Evolutionary conservation across 1,140 invertebrate genomes (phyloP).

Genomic region (Cyclargus thomasi): DNA sequence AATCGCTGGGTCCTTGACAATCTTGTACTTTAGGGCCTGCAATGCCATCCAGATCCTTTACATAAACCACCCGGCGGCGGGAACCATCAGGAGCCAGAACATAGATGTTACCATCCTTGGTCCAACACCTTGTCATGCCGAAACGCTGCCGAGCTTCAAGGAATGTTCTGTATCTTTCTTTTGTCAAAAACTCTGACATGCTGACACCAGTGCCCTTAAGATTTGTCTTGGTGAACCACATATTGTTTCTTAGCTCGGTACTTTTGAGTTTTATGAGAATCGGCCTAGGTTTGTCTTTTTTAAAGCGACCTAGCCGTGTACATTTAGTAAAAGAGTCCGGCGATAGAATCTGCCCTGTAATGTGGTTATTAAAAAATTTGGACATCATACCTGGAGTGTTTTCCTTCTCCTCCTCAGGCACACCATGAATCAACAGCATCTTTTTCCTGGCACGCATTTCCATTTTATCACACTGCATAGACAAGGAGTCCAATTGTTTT

Average conservation of each 20-base stretch:
- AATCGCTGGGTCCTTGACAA: neutral
- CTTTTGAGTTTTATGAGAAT: constrained; percentile 6
- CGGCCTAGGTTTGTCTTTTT: constrained; percentile 14
- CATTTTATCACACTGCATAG: too few species aligned
- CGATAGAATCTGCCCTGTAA: neutral
- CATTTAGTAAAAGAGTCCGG: too few species aligned
- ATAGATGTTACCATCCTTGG: too few species aligned
- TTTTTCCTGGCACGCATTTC: too few species aligned
- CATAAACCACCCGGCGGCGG: neutral
- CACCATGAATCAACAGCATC: too few species aligned
- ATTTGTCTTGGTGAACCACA: constrained; percentile 15
- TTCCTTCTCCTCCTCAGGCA: neutral
- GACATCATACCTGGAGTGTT: neutral
- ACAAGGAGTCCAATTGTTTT: too few species aligned
- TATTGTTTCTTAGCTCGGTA: neutral
- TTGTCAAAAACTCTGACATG: constrained; percentile 19
- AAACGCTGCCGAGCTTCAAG: constrained; percentile 17
- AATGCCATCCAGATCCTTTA: neutral
- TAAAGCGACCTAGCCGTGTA: neutral
- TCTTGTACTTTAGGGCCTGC: too few species aligned
- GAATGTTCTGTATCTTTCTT: constrained; percentile 14
- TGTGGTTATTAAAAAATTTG: too few species aligned
- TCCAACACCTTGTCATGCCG: too few species aligned
- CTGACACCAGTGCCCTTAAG: constrained; percentile 16
- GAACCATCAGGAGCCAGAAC: too few species aligned